Base-by-base conservation (phyloP, 2,888 invertebrate genomes). In the Acleris literana region DNA sequence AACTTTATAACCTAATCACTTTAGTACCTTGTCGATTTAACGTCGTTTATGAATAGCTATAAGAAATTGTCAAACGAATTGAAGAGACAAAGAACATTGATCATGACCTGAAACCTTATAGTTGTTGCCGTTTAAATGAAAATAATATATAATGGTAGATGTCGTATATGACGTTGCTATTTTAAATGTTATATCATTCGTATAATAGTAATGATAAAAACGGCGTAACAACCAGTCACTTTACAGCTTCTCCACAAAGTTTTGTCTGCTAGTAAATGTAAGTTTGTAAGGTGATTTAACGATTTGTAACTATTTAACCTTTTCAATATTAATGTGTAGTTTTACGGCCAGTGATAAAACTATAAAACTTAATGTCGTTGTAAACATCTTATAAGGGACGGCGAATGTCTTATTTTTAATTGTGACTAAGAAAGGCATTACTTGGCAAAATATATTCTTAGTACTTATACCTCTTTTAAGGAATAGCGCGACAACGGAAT, bases 281-380 rank as follows among this genome's bases (percentile, higher is more conserved):
- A 29, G 29, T 29, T 29, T 29, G 29, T 29, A 29, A 29, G 29
- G 9, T 29, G 9, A 29, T 29, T 29, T 29, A 29, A 59, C 59
- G 63, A 63, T 63, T 68, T 63, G 63, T 62, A 57, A 61, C 20
- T 56, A 25, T 55, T 55, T 44, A 56, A 56, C 44, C 56, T 56
- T 52, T 63, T 57, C 58, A 62, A 63, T 67, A 63, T 67, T 67
- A 62, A 67, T 63, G 33, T 29, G 43, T 29, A 49, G 17, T 25
- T 65, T 65, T 66, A 61, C 56, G 52, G 62, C n/a, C 29, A 18
- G 25, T 51, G 62, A 53, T 67, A 67, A 62, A 67, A 67, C 67
- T 54, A 62, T 66, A 57, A 66, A 61, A 55, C 44, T 66, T 56
- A 61, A 62, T 54, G 61, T 29, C 20, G 29, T 56, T 54, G 39